A percentile compares a stretch with the other conserved stretches of the same genome.
These are phyloP conservation scores for Deilephila elpenor DNA, from an alignment of 2,888 invertebrate species.

Conservation along the genomic window DNA sequence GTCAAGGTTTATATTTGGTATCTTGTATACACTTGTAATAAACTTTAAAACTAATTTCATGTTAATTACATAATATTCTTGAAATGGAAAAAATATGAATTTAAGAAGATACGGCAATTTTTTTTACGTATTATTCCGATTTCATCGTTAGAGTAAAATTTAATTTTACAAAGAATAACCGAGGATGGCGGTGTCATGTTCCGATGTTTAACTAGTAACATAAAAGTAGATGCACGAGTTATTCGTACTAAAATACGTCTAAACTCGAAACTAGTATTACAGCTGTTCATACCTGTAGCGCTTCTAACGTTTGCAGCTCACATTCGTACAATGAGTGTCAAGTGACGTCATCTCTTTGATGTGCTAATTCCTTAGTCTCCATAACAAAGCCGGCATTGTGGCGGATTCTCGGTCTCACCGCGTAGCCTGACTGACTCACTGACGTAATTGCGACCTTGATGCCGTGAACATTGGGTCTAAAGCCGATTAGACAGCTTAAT, in stretches of 20 bases:
- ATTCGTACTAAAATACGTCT: too few species aligned
- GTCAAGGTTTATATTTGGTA: neutral
- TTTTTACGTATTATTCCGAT: too few species aligned
- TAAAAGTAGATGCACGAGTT: too few species aligned
- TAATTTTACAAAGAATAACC: too few species aligned
- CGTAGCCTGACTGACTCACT: slow-evolving; percentile 32
- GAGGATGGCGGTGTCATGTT: too few species aligned
- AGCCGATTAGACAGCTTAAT: slow-evolving; percentile 10
- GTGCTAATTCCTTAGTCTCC: slow-evolving; percentile 63
- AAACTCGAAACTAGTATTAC: neutral
- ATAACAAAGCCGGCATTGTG: slow-evolving; percentile 58
- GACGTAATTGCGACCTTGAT: slow-evolving; percentile 50
- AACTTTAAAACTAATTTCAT: neutral
- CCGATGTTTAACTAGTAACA: too few species aligned
- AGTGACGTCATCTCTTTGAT: slow-evolving; percentile 60
- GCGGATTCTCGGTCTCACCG: slow-evolving; percentile 36
- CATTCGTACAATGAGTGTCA: slow-evolving; percentile 21
- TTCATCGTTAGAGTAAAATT: too few species aligned
- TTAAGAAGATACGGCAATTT: too few species aligned
- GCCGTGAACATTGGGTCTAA: neutral
- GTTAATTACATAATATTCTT: too few species aligned
- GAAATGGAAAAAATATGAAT: too few species aligned
- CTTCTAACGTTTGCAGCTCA: neutral
- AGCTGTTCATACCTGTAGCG: neutral
- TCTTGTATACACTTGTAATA: neutral